Evolutionary conservation across 2,113 vertebrate genomes (phyloP).

Genomic region (Coryphaenoides rupestris): DNA sequence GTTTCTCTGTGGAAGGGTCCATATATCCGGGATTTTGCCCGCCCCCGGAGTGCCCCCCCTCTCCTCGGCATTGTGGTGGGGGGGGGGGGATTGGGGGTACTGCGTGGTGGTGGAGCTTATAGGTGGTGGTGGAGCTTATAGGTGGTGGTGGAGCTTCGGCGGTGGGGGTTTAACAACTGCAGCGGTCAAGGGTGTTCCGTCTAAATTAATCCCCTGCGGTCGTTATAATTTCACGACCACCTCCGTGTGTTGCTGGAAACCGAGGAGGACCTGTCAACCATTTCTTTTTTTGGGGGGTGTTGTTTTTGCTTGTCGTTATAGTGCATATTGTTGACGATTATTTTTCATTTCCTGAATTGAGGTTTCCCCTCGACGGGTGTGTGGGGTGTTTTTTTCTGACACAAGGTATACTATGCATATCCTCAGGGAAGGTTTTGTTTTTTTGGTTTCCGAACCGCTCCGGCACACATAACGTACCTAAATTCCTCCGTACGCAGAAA

Average conservation of each 20-base stretch:
- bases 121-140: conserved; percentile 12
- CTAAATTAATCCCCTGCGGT: conserved; percentile 56
- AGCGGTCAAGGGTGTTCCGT: conserved; percentile 57
- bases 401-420: not conserved
- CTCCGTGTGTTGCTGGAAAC: conserved; percentile 51
- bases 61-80: conserved; percentile 45
- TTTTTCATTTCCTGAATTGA: not conserved
- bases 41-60: conserved; percentile 24
- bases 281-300: not conserved
- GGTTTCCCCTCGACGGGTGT: too few relatives aligned
- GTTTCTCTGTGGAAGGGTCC: conserved; percentile 18
- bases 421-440: not conserved
- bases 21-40: conserved; percentile 3
- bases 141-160: conserved; percentile 13
- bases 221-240: conserved; percentile 47
- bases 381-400: too few relatives aligned
- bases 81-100: conserved; percentile 20
- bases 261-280: conserved; percentile 45
- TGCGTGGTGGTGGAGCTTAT: conserved; percentile 35
- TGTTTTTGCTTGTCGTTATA: too few relatives aligned
- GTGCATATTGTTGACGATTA: not conserved
- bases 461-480: not conserved
- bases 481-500: not conserved
- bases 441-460: not conserved
- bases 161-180: conserved; percentile 25